These are phyloP conservation scores for Sinocyclocheilus anshuiensis DNA, from an alignment of 2,113 vertebrate genomes.

Conservation along the genomic window DNA sequence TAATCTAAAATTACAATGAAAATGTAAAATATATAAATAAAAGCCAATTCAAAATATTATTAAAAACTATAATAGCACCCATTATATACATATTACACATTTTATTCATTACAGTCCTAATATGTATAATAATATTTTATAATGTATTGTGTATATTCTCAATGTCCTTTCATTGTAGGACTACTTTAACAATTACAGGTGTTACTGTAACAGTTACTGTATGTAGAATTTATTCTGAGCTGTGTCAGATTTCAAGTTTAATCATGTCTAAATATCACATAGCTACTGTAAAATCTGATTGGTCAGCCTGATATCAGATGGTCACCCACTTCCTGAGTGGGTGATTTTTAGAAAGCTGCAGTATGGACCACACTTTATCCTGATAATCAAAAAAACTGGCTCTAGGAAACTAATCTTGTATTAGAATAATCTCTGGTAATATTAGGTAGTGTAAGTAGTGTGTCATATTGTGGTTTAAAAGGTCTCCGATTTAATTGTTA, in stretches of 20 bases:
- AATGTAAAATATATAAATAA: no score
- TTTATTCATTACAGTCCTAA: background rate
- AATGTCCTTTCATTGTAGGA: background rate
- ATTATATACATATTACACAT: background rate
- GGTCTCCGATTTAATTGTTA: background rate
- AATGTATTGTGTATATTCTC: background rate
- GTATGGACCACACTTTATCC: background rate
- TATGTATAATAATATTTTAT: background rate
- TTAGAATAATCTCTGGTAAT: background rate
- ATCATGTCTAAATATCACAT: background rate
- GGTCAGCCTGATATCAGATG: background rate
- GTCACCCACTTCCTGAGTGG: background rate
- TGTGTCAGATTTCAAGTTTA: background rate
- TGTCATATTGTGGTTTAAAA: background rate
- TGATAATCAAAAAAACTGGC: background rate
- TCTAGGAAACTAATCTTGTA: background rate
- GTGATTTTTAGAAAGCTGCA: background rate
- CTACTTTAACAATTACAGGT: no score
- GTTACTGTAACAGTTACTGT: no score
- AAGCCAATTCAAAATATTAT: no score
- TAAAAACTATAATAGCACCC: background rate
- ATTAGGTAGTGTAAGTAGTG: background rate
- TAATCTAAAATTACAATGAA: no score
- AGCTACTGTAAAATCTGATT: background rate
- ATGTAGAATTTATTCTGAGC: background rate